Evolutionary conservation across 2,113 vertebrate genomes (phyloP), one percentile per base, ranked within the genome.

Genomic region (Lepisosteus oculatus): DNA sequence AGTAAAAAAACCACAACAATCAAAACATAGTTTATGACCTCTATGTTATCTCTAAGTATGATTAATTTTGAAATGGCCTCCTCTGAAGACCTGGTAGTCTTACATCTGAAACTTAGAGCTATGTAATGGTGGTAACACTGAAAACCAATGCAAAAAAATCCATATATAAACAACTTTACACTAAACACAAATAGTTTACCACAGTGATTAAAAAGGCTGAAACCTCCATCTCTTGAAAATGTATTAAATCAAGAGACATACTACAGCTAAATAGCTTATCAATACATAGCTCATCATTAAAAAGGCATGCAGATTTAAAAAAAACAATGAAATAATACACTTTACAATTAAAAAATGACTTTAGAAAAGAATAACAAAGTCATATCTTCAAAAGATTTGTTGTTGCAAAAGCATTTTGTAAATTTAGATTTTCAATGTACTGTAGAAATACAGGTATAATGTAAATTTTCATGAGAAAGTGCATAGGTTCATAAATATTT

Each of bases 401-500:
- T 59, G 57, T 59, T 59, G 12, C 12, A 59, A 59, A 59, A n/a
- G 14, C 9, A 59, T 59, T 59, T n/a, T 29, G 29, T 29, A 29
- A 29, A 29, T 29, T 29, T 29, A 29, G 29, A 29, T 29, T 29
- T 29, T 29, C 29, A 2, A 29, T 29, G 29, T 29, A 29, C 29
- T 29, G 29, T 29, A 51, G 47, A 51, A 59, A 59, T 59, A 59
- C 57, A 59, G 2, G 57, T 51, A 51, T 13, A 5, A 59, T 59
- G 57, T 59, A 7, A 17, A 65, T 3, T 29, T 65, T 3, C 62
- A 9, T 65, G 3, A 9, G 62, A 65, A 65, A 65, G 62, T 65
- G 62, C 62, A 65, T 65, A 65, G 9, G 29, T 65, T 65, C 6
- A 11, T 65, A 59, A 59, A 59, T 59, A 59, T 8, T n/a, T 59